Conservation (phyloP, 2,113 vertebrate genomes). For the Alligator sinensis region DNA sequence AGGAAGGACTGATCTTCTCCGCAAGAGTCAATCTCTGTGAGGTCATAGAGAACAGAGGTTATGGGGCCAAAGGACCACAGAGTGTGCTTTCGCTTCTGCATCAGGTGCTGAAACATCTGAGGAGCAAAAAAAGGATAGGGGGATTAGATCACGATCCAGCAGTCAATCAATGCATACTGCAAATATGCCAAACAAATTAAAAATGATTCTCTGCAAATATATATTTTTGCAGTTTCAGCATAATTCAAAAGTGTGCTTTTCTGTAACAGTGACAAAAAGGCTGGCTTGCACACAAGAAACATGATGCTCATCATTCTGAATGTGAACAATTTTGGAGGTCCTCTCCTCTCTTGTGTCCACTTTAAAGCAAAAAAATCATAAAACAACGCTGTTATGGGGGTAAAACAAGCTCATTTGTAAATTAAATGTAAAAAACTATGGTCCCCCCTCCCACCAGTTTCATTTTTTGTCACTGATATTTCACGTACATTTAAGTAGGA, state of each 20-base stretch:
- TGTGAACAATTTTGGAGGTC: neutral
- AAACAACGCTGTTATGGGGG: neutral
- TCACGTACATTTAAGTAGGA: too few species aligned
- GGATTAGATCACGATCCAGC: neutral
- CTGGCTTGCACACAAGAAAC: neutral
- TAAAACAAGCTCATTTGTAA: neutral
- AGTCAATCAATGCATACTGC: neutral
- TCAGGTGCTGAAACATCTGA: conserved; percentile 94
- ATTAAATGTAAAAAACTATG: too few species aligned
- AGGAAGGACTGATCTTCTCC: conserved; percentile 90
- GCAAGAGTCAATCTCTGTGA: conserved; percentile 96
- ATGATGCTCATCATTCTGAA: neutral
- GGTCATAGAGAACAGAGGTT: conserved; percentile 90
- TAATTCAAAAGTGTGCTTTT: neutral
- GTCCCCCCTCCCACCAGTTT: neutral
- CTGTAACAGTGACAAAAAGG: neutral
- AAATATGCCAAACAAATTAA: neutral
- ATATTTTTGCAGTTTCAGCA: neutral
- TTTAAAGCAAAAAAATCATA: neutral
- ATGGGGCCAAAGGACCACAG: conserved; percentile 91
- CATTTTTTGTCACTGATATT: neutral
- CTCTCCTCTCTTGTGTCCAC: neutral
- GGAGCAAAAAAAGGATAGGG: neutral
- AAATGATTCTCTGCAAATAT: neutral
- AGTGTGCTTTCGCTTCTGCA: conserved; percentile 87